phyloP scores from a whole-genome alignment of 1,140 invertebrate genomes.

The Argopecten irradians region DNA sequence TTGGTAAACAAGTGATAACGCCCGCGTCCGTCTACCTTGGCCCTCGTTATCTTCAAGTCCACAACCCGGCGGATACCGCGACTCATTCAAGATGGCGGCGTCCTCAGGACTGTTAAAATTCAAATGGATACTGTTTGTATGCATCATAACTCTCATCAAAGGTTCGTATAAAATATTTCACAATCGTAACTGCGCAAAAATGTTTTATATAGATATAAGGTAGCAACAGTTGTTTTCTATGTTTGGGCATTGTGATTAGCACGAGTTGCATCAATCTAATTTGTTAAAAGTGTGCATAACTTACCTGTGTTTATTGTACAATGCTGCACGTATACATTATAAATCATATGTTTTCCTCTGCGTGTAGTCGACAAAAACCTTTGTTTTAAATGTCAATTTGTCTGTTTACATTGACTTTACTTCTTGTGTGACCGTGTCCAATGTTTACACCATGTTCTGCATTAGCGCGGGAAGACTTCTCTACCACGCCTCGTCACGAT shows the following conservation, averaged over 20 bases:
- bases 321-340: neutral
- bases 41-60: neutral
- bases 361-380: neutral
- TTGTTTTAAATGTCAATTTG: neutral
- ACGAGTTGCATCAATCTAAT: neutral
- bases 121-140: neutral
- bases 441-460: neutral
- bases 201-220: neutral
- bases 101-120: neutral
- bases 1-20: neutral
- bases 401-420: neutral
- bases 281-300: neutral
- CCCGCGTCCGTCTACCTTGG: neutral
- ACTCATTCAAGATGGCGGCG: neutral
- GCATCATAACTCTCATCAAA: neutral
- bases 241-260: neutral
- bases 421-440: neutral
- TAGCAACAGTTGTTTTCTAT: neutral
- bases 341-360: neutral
- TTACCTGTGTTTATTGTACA: neutral
- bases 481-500: neutral
- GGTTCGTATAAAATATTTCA: neutral
- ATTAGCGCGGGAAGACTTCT: neutral
- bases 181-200: neutral
- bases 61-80: neutral